Base-by-base conservation (phyloP, 2,888 invertebrate genomes). In the Alloplasta piceator region DNA sequence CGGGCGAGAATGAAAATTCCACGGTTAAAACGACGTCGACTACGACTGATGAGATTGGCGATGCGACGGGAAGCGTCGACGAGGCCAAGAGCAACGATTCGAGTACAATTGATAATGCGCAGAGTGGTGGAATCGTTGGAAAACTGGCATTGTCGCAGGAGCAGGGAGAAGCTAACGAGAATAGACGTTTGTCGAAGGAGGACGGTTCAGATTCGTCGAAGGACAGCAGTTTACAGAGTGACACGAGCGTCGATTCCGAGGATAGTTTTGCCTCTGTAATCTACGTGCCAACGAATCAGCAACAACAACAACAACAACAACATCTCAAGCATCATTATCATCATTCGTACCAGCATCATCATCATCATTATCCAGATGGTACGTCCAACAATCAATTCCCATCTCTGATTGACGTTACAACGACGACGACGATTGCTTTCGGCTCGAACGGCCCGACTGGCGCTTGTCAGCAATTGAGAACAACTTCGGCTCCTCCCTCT, bases 181-280 rank as follows among this genome's bases (percentile, higher is more conserved):
- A 83, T 16, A 93, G 98, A 75, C 94, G 97, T 70, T 95, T 96
- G 87, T 97, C 97, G 0, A 95, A 95, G 84, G 98, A 98, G 92
- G 97, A 97, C 87, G 97, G 97, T 10, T 98, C 98, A 0, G 97
- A 97, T 90, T 97, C 97, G 5, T 97, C 97, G 1, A 97, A 97
- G 92, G 97, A 97, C 87, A 96, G 97, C 90, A 98, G 98, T 90
- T 94, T 98, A 78, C 98, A 98, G 92, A 98, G 98, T 91, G 98
- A 98, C 90, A 98, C 98, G 0, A 98, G 98, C 92, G 97, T 98
- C 46, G 98, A 98, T 91, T 97, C 97, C 0, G 98, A 98, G 91
- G 98, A 98, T 89, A 98, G 97, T 92, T 97, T 98, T 89, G 97
- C 98, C 77, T 98, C 98, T 83, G 98, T 98, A 60, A 98, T 98